Evolutionary conservation across 2,797 vertebrate genomes (phyloP).

Genomic region (Luscinia megarhynchos): DNA sequence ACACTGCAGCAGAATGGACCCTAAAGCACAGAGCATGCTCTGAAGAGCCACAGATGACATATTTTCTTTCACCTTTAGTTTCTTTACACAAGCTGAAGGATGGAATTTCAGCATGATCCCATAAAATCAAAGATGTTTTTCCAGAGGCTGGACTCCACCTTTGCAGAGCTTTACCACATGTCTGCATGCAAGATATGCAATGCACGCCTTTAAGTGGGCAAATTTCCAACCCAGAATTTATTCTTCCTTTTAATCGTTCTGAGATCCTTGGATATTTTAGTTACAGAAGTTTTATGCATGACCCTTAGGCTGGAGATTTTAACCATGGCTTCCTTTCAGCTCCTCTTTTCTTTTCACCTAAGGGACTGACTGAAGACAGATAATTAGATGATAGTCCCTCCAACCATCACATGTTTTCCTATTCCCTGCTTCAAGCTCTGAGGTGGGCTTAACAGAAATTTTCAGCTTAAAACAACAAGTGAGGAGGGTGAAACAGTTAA

Average conservation of each 20-base stretch:
- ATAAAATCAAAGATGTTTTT: background rate
- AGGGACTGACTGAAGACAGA: background rate
- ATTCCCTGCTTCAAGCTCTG: background rate
- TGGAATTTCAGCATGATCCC: background rate
- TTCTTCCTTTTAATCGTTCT: background rate
- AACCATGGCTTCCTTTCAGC: background rate
- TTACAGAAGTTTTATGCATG: background rate
- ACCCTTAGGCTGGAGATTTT: background rate
- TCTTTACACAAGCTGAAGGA: background rate
- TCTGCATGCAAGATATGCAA: background rate
- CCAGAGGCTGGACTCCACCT: background rate
- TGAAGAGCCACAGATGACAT: background rate
- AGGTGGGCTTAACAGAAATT: background rate
- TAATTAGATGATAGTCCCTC: background rate
- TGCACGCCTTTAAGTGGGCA: background rate
- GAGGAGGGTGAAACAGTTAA: background rate
- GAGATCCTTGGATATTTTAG: background rate
- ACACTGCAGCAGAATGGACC: background rate
- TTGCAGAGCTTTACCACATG: background rate
- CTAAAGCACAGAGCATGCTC: background rate
- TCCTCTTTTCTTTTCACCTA: background rate
- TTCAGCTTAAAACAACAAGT: background rate
- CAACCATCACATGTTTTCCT: background rate
- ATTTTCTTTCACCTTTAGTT: background rate
- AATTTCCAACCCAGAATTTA: background rate